These are phyloP conservation scores for Todiramphus chloris DNA, from an alignment of 2,113 vertebrate species.

Conservation along the genomic window DNA sequence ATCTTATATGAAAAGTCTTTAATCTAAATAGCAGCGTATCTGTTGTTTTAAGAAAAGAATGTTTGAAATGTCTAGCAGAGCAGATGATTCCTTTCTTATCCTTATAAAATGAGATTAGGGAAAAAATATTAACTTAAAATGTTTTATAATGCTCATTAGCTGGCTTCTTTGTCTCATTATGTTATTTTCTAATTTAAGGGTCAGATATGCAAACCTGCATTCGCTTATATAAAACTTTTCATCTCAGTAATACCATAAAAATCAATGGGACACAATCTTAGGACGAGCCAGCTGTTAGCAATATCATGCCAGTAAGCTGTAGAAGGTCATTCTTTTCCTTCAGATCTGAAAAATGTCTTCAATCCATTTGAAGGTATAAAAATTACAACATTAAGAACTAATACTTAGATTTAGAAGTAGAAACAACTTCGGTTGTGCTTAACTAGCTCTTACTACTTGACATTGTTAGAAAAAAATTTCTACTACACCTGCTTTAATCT, in stretches of 20 bases:
- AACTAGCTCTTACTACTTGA: not conserved
- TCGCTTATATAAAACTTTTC: not conserved
- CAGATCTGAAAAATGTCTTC: not conserved
- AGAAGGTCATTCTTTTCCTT: not conserved
- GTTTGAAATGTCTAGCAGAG: slow-evolving; percentile 6
- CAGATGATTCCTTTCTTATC: not conserved
- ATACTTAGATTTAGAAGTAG: not conserved
- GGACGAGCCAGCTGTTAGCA: not conserved
- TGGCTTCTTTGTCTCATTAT: not conserved
- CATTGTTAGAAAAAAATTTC: not conserved
- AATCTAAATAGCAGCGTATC: not conserved
- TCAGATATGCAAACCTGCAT: not conserved
- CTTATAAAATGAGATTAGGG: not conserved
- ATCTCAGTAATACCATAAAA: not conserved
- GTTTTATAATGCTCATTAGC: not conserved
- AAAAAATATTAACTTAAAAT: not conserved
- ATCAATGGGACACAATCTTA: not conserved
- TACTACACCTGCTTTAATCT: not conserved
- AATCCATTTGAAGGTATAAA: not conserved
- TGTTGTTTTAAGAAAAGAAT: not conserved
- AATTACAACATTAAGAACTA: not conserved
- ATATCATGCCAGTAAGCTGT: not conserved
- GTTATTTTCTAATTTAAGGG: not conserved
- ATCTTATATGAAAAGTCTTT: not conserved
- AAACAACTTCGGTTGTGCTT: not conserved